These are phyloP conservation scores for Miopithecus talapoin DNA, from an alignment of 2,797 vertebrate species.

Conservation along the genomic window DNA sequence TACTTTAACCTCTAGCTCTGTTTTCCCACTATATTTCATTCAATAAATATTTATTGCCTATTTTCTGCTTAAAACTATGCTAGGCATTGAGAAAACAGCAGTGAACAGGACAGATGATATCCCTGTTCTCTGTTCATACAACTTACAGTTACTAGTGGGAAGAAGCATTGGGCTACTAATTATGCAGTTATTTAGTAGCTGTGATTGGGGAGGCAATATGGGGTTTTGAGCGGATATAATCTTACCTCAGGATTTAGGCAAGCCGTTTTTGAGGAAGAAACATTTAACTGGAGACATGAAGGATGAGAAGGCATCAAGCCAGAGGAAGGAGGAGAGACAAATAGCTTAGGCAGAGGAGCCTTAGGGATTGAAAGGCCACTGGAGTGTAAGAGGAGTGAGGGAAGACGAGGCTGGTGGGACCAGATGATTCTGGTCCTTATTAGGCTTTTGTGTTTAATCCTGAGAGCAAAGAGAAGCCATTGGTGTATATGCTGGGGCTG, in stretches of 20 bases:
- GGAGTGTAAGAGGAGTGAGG: not conserved
- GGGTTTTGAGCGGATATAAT: not conserved
- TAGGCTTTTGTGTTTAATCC: not conserved
- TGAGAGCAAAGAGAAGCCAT: not conserved
- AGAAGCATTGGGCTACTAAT: not conserved
- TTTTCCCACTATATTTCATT: not conserved
- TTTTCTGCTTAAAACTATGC: not conserved
- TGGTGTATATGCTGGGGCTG: not conserved
- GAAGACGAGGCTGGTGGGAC: accelerated
- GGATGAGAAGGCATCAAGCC: not conserved
- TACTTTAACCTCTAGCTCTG: not conserved
- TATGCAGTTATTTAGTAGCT: not conserved
- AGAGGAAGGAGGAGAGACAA: not conserved
- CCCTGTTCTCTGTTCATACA: not conserved
- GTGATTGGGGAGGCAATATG: not conserved
- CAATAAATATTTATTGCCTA: not conserved
- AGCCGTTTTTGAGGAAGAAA: constrained; percentile 6
- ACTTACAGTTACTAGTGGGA: not conserved
- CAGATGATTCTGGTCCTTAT: not conserved
- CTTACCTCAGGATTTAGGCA: not conserved
- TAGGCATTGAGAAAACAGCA: not conserved
- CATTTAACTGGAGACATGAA: not conserved
- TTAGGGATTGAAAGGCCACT: not conserved
- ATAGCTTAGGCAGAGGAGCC: not conserved
- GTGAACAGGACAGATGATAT: not conserved